A percentile compares a stretch with the other conserved stretches of the same genome.
These are phyloP conservation scores for Lordiphosa clarofinis DNA, from an alignment of 1,140 invertebrate genomes.

Conservation along the genomic window DNA sequence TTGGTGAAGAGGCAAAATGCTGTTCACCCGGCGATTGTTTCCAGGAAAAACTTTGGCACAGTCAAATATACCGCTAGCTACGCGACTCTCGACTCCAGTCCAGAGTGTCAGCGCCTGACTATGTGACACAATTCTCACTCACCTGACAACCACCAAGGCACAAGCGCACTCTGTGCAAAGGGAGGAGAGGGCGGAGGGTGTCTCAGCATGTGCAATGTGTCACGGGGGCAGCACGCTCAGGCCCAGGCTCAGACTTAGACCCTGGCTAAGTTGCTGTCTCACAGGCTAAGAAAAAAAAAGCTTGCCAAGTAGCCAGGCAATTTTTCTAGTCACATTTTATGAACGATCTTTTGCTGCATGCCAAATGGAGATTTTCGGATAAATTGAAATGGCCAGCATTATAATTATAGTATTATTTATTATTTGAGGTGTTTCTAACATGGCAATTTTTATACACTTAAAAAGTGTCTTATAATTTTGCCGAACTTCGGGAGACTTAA, in stretches of 20 bases:
- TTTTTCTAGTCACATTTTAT: conserved; percentile 14
- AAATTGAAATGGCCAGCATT: no score
- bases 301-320: conserved; percentile 5
- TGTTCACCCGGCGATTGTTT: conserved; percentile 63
- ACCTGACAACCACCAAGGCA: conserved; percentile 52
- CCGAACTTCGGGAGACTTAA: no score
- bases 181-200: conserved; percentile 7
- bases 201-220: conserved; percentile 69
- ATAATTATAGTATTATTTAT: no score
- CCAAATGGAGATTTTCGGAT: conserved; percentile 1
- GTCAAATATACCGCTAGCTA: conserved; percentile 71
- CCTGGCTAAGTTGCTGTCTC: conserved; percentile 9
- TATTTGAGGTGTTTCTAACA: no score
- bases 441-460: no score
- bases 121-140: conserved; percentile 78
- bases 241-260: conserved; percentile 27
- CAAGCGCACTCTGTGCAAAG: conserved; percentile 5
- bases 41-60: conserved; percentile 67
- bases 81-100: conserved; percentile 25
- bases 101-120: conserved; percentile 73
- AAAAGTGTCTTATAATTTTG: no score
- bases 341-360: conserved; percentile 8
- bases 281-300: conserved; percentile 13
- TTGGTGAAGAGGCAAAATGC: conserved; percentile 41
- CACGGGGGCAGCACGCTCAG: conserved; percentile 69